Conservation (phyloP, 1,140 invertebrate genomes). For the Delia radicum region DNA sequence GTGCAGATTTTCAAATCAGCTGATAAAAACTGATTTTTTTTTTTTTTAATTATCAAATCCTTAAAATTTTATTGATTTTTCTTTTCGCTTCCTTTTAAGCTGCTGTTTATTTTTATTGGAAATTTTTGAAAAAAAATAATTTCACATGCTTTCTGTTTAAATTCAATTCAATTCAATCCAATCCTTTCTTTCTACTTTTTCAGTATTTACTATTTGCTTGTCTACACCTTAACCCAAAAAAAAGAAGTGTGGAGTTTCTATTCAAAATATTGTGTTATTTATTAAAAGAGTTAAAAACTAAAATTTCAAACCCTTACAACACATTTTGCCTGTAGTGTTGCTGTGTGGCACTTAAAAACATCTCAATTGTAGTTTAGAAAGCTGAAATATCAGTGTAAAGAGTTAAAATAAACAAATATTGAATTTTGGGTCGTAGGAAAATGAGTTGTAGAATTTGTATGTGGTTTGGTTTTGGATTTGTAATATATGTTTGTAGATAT, state of each 20-base stretch:
- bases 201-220: neutral
- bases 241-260: neutral
- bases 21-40: neutral
- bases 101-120: neutral
- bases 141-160: neutral
- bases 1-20: neutral
- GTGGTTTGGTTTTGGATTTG: neutral
- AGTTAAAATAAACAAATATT: conserved; percentile 36
- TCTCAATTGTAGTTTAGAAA: neutral
- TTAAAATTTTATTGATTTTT: neutral
- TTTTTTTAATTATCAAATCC: neutral
- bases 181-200: neutral
- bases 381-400: conserved; percentile 30
- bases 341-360: neutral
- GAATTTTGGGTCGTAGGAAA: conserved; percentile 5
- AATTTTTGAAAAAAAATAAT: neutral
- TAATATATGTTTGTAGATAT: neutral
- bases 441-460: neutral
- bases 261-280: neutral
- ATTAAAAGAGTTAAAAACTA: neutral
- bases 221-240: neutral
- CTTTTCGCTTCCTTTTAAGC: neutral
- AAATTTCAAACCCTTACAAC: neutral
- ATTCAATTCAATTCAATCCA: too few species aligned
- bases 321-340: neutral